Evolutionary conservation across 2,888 invertebrate genomes (phyloP).

Genomic region (Chrysodeixis includens): DNA sequence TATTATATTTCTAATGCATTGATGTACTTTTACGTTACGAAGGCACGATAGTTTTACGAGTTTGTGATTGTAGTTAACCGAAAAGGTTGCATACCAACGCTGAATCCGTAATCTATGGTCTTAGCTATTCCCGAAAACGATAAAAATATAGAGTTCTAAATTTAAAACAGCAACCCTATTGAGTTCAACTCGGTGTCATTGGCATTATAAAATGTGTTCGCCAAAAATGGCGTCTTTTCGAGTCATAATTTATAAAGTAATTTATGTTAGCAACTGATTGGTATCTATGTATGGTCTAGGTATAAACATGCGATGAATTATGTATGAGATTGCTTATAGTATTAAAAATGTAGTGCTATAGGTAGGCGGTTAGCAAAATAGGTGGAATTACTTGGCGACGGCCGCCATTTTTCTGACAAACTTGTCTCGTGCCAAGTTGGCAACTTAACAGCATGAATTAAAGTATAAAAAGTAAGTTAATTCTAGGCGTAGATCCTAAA

Average conservation of each 20-base stretch:
- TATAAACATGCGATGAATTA: slow-evolving; percentile 43
- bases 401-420: neutral
- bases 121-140: no score
- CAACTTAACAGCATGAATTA: neutral
- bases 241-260: slow-evolving; percentile 44
- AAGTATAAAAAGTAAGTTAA: neutral
- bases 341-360: slow-evolving; percentile 24
- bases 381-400: neutral
- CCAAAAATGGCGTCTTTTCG: slow-evolving; percentile 63
- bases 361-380: slow-evolving; percentile 9
- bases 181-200: slow-evolving; percentile 60
- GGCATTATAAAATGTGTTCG: slow-evolving; percentile 65
- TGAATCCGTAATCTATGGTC: no score
- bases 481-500: no score
- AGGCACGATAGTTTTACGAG: slow-evolving; percentile 17
- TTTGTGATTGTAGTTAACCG: neutral
- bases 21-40: slow-evolving; percentile 16
- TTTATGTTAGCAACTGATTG: slow-evolving; percentile 55
- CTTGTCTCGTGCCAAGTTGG: neutral
- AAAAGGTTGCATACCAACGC: no score
- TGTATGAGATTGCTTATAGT: slow-evolving; percentile 28
- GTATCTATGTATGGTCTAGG: slow-evolving; percentile 48
- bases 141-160: neutral
- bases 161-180: slow-evolving; percentile 24
- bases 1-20: slow-evolving; percentile 19